These are phyloP conservation scores for Perdita meconis DNA, from an alignment of 2,888 invertebrate species.

Conservation along the genomic window DNA sequence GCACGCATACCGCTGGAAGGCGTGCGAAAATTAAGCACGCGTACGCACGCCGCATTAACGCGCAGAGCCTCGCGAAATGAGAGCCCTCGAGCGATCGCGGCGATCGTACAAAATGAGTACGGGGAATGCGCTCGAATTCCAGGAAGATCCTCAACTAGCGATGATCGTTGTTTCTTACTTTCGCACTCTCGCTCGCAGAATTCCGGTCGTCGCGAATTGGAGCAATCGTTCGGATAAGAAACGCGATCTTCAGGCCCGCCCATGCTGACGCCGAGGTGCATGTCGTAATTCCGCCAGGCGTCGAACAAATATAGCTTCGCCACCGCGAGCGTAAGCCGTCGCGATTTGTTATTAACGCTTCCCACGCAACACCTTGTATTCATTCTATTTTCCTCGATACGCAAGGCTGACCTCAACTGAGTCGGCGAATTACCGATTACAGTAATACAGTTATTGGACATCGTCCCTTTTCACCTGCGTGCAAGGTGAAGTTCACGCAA, in stretches of 20 bases:
- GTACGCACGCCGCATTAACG: conserved; percentile 9
- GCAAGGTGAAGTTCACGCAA: conserved; percentile 36
- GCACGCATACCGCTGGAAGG: conserved; percentile 24
- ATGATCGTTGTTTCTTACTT: conserved; percentile 9
- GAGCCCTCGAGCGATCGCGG: conserved; percentile 12
- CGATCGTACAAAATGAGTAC: conserved; percentile 11
- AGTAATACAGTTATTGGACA: conserved; percentile 53
- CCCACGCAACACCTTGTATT: conserved; percentile 42
- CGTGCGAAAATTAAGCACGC: conserved; percentile 37
- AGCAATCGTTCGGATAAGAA: conserved; percentile 23
- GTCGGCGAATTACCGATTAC: conserved; percentile 10
- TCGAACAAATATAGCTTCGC: conserved; percentile 23
- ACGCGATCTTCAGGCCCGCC: background rate
- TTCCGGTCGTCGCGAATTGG: conserved; percentile 21
- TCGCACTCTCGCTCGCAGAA: conserved; percentile 2
- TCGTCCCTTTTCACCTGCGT: conserved; percentile 30
- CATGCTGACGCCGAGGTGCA: conserved; percentile 17
- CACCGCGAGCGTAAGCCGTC: conserved; percentile 44
- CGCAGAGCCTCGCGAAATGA: conserved; percentile 8
- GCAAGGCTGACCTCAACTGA: conserved; percentile 2
- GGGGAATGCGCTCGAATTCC: conserved; percentile 11
- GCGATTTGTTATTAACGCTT: conserved; percentile 54
- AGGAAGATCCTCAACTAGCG: conserved; percentile 14
- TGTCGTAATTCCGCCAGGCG: conserved; percentile 26
- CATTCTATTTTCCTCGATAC: conserved; percentile 12